These are phyloP conservation scores for Aricia artaxerxes DNA, from an alignment of 2,888 invertebrate genomes.

Conservation along the genomic window DNA sequence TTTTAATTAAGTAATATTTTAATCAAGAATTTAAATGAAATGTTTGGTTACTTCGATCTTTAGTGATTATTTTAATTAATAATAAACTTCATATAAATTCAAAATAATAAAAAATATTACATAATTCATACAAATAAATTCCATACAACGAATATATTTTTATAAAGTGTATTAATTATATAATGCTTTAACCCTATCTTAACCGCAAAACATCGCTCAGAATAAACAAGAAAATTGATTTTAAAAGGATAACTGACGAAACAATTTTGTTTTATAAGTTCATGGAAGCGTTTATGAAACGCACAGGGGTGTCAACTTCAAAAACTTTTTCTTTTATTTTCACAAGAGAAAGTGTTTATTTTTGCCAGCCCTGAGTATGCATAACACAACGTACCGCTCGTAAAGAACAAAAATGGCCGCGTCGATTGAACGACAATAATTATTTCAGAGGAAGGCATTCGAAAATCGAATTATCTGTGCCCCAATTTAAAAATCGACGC, in stretches of 20 bases:
- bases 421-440: conserved; percentile 39
- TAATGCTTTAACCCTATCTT: not conserved
- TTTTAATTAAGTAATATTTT: no score
- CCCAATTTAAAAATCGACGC: conserved; percentile 40
- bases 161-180: no score
- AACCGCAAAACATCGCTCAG: conserved; percentile 49
- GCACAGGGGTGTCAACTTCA: not conserved
- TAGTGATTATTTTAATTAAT: no score
- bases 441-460: conserved; percentile 41
- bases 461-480: conserved; percentile 38
- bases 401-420: conserved; percentile 40
- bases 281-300: conserved; percentile 60
- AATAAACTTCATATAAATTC: no score
- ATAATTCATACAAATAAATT: no score
- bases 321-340: not conserved
- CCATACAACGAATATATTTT: no score
- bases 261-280: conserved; percentile 54
- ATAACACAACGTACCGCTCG: conserved; percentile 39
- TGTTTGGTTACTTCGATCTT: no score
- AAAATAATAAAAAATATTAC: no score
- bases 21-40: no score
- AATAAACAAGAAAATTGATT: conserved; percentile 78
- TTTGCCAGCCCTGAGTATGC: conserved; percentile 39
- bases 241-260: conserved; percentile 62
- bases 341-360: not conserved